Percentiles rank a stretch among this genome's conserved stretches.
Evolutionary conservation across 2,797 vertebrate species (phyloP).

Genomic region (Phoebastria nigripes): DNA sequence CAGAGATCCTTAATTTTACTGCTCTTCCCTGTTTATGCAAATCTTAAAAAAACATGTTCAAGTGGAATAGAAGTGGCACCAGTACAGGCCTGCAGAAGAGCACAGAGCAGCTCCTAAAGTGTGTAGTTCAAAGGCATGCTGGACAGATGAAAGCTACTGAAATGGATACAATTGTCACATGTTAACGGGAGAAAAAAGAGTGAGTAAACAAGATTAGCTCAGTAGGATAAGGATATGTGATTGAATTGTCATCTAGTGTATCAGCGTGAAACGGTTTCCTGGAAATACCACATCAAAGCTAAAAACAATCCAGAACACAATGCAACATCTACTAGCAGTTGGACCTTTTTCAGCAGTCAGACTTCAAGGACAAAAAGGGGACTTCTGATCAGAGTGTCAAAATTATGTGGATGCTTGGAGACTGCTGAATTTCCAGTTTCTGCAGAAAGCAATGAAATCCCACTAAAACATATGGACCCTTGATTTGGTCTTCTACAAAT

Average conservation of each 20-base stretch:
- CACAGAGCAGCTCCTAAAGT: background rate
- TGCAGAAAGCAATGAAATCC: background rate
- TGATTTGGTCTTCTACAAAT: background rate
- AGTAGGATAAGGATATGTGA: constrained; percentile 59
- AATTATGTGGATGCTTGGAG: background rate
- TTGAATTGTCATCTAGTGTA: constrained; percentile 63
- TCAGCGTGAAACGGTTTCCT: constrained; percentile 55
- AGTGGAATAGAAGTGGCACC: background rate
- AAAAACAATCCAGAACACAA: constrained; percentile 48
- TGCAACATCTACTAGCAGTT: constrained; percentile 37
- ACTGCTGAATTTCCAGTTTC: background rate
- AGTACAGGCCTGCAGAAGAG: constrained; percentile 28
- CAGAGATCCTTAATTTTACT: constrained; percentile 9
- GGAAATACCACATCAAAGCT: constrained; percentile 68
- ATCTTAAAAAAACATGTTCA: background rate
- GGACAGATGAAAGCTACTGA: constrained; percentile 54
- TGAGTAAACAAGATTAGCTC: constrained; percentile 64
- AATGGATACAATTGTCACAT: constrained; percentile 56
- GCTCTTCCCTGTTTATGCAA: constrained; percentile 32
- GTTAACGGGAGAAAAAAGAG: constrained; percentile 48
- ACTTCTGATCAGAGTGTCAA: background rate
- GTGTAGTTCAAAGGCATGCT: constrained; percentile 3
- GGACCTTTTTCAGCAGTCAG: constrained; percentile 47
- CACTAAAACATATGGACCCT: background rate
- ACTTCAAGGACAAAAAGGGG: constrained; percentile 47